Base-by-base conservation (phyloP, 2,113 vertebrate species). In the Echinops telfairi region DNA sequence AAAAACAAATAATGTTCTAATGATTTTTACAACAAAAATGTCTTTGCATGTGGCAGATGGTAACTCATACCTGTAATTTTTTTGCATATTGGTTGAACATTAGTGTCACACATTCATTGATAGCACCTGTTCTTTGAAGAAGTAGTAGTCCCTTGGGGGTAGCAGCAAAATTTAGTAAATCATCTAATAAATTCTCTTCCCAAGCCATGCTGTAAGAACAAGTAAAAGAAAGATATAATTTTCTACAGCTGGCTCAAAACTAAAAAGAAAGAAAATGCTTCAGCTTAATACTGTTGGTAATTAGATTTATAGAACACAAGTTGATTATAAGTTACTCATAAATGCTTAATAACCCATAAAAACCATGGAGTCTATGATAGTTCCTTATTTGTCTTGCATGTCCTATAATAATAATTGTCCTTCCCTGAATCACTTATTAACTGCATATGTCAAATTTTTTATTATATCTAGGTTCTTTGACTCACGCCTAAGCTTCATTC, bases 151-250 rank as follows among this genome's bases (percentile, higher is more conserved):
- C 99, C 98, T 98, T 99, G 19, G 99, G 99, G 9, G 99, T 99
- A 3, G 98, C 98, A 82, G 99, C 98, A 97, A 99, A 99, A 97
- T 98, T 98, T 84, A 99, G 96, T 97, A 99, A 98, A 94, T 99
- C 98, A 97, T 99, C 99, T 97, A 99, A 97, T 94, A 99, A 96
- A 75, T 98, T 99, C 86, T 99, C 99, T 98, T 99, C 99, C 98
- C 99, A 99, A 85, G 98, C 75, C 81, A 98, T 96, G 90, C 99
- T 99, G 98, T 86, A 97, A 95, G 94, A 83, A 83, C 6, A 83
- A 91, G 29, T 38, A 95, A 96, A 95, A 96, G 1, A 95, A 47
- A 79, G 7, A 2, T 27, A 86, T 14, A 71, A 73, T 33, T 38
- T 31, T 16, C 25, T 90, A 94, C 90, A 85, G 6, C 58, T 77